Evolutionary conservation across 1,140 invertebrate species (phyloP).

Genomic region (Zaprionus nigranus): DNA sequence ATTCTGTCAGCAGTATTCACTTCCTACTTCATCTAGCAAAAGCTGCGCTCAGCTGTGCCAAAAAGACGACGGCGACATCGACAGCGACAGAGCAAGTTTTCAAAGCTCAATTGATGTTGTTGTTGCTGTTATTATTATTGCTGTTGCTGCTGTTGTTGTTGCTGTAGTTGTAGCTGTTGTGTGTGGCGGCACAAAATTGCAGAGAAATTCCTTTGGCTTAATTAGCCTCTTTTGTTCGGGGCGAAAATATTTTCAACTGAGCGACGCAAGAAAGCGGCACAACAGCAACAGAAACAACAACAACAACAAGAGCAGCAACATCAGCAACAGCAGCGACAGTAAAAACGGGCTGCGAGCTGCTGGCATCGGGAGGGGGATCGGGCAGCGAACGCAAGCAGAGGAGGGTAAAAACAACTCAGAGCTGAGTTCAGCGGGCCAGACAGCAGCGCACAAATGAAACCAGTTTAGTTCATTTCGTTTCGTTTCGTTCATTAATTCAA

Average conservation of each 20-base stretch:
- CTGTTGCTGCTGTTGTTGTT: slow-evolving; percentile 26
- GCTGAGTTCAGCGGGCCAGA: slow-evolving; percentile 58
- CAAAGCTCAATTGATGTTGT: slow-evolving; percentile 71
- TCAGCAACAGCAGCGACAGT: slow-evolving; percentile 31
- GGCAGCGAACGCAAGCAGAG: slow-evolving; percentile 11
- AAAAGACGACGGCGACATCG: slow-evolving; percentile 57
- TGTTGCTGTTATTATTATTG: slow-evolving; percentile 40
- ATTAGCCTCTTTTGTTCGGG: slow-evolving; percentile 80
- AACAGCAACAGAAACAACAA: slow-evolving; percentile 47
- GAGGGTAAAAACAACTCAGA: slow-evolving; percentile 46
- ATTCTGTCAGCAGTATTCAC: slow-evolving; percentile 30
- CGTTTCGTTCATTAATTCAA: slow-evolving; percentile 83
- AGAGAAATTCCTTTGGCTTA: slow-evolving; percentile 83
- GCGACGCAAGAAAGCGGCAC: slow-evolving; percentile 80
- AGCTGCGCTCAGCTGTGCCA: slow-evolving; percentile 65
- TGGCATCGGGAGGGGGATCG: not conserved
- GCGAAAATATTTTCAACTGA: slow-evolving; percentile 82
- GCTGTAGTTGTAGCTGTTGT: slow-evolving; percentile 37
- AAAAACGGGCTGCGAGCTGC: slow-evolving; percentile 8
- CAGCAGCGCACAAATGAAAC: slow-evolving; percentile 80
- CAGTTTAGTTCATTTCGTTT: slow-evolving; percentile 83
- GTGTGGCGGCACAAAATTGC: slow-evolving; percentile 65
- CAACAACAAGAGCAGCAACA: slow-evolving; percentile 41
- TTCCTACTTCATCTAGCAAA: slow-evolving; percentile 61
- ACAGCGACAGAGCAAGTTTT: slow-evolving; percentile 70